phyloP scores from a whole-genome alignment of 2,113 vertebrate species.

The Halcyon senegalensis region DNA sequence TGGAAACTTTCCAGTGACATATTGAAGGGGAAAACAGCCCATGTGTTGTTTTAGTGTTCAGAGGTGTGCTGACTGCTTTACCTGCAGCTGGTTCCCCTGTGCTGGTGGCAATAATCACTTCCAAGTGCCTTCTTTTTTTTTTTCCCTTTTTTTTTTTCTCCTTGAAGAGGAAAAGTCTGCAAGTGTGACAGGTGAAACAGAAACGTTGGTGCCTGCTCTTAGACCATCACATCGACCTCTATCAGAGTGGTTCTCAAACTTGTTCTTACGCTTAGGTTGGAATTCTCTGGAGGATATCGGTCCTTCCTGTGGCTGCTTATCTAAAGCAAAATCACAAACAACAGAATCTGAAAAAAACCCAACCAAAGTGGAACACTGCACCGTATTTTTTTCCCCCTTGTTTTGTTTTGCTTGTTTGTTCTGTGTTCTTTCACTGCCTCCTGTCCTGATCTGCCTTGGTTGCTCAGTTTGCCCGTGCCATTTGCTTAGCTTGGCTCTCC shows the following conservation, averaged over 20 bases:
- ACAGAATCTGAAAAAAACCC: background rate
- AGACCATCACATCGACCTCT: slow-evolving; percentile 44
- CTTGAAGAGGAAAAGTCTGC: slow-evolving; percentile 48
- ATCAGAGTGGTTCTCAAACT: slow-evolving; percentile 68
- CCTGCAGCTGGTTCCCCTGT: slow-evolving; percentile 45
- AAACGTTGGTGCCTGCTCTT: slow-evolving; percentile 22
- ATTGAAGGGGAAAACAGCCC: slow-evolving; percentile 41
- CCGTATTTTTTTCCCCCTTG: background rate
- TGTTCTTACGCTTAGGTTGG: slow-evolving; percentile 28
- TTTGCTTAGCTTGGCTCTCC: slow-evolving; percentile 43
- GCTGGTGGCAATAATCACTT: background rate
- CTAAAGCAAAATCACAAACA: slow-evolving; percentile 1
- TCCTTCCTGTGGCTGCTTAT: slow-evolving; percentile 27
- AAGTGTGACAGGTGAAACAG: slow-evolving; percentile 36
- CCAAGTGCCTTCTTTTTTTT: background rate
- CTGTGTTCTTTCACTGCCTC: slow-evolving; percentile 1
- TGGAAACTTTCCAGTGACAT: slow-evolving; percentile 61
- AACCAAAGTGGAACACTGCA: background rate
- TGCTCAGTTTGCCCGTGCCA: background rate
- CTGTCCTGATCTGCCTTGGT: slow-evolving; percentile 5
- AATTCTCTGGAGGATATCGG: slow-evolving; percentile 22
- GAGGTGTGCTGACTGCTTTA: slow-evolving; percentile 51
- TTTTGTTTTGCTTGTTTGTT: slow-evolving; percentile 29
- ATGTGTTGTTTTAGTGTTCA: slow-evolving; percentile 48
- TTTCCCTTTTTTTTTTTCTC: background rate